Evolutionary conservation across 1,140 invertebrate species (phyloP).

Genomic region (Chironomus striatipennis): DNA sequence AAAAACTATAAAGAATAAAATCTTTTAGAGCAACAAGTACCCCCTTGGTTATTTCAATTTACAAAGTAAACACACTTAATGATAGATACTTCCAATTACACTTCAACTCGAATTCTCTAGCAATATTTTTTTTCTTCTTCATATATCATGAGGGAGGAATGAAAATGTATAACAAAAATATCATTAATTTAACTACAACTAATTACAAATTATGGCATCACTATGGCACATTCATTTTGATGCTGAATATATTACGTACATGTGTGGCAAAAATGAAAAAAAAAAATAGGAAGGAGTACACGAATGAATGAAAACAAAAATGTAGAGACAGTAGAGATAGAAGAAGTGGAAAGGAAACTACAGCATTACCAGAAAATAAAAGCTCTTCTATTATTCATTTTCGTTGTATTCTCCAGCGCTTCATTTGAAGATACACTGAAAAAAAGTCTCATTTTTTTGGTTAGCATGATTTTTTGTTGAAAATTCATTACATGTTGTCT

Average conservation of each 20-base stretch:
- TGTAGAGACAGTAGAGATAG: neutral
- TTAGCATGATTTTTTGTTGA: neutral
- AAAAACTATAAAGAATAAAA: no score
- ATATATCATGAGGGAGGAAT: neutral
- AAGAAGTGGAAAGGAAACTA: neutral
- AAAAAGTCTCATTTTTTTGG: neutral
- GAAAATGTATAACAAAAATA: neutral
- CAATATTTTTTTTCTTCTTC: no score
- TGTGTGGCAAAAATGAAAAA: neutral
- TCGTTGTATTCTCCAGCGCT: conserved; percentile 14
- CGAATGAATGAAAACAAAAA: conserved; percentile 1
- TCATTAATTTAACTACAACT: conserved; percentile 23
- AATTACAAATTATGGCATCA: conserved; percentile 22
- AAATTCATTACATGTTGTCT: no score
- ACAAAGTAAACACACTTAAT: no score
- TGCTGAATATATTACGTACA: neutral
- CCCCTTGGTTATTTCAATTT: no score
- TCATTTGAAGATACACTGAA: conserved; percentile 4
- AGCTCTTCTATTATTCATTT: conserved; percentile 20
- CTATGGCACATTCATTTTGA: neutral
- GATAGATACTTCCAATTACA: no score
- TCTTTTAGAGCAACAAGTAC: no score
- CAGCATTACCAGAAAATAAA: conserved; percentile 11
- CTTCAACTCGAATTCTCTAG: no score
- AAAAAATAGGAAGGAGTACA: neutral